These are phyloP conservation scores for Sylvilagus bachmani DNA, from an alignment of 2,113 vertebrate species.

Conservation along the genomic window DNA sequence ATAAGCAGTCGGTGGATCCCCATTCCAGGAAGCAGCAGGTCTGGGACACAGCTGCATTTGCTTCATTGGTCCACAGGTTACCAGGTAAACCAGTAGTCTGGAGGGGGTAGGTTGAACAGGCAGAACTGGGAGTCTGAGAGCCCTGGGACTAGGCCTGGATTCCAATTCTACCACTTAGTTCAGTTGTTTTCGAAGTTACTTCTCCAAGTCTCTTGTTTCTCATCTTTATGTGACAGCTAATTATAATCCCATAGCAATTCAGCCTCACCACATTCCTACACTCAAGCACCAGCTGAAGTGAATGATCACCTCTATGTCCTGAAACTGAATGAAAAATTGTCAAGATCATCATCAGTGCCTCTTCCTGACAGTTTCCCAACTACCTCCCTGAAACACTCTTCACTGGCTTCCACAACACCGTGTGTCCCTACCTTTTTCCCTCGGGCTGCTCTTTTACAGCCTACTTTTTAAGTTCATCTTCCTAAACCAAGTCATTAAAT, in stretches of 20 bases:
- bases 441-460: not conserved
- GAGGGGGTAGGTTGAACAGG: not conserved
- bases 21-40: not conserved
- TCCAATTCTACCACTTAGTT: not conserved
- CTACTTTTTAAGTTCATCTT: not conserved
- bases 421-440: not conserved
- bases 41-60: not conserved
- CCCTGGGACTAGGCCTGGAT: not conserved
- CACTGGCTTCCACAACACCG: not conserved
- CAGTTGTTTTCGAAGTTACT: slow-evolving; percentile 24
- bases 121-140: not conserved
- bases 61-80: not conserved
- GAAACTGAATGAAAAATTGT: slow-evolving; percentile 1
- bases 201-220: slow-evolving; percentile 22
- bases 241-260: not conserved
- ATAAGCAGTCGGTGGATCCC: not conserved
- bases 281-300: not conserved
- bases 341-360: not conserved
- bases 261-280: not conserved
- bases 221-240: not conserved
- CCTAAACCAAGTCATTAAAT: not conserved
- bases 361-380: not conserved
- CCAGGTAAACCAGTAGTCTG: not conserved
- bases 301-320: not conserved
- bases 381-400: not conserved